Conservation (phyloP, 2,888 invertebrate species). For the Phymatocera aterrima region DNA sequence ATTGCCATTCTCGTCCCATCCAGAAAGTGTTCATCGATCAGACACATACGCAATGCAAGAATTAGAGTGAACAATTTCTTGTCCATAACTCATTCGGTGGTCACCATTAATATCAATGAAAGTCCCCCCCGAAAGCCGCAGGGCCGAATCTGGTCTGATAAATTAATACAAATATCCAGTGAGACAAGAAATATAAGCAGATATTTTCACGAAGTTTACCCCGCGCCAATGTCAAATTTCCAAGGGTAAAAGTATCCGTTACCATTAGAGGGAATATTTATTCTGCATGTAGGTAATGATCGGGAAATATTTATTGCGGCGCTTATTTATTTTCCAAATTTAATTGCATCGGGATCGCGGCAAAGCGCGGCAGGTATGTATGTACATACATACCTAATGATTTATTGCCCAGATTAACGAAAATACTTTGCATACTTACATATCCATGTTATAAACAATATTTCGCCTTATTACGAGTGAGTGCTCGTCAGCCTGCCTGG, state of each 20-base stretch:
- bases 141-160: slow-evolving; percentile 34
- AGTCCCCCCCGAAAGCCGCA: slow-evolving; percentile 5
- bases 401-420: neutral
- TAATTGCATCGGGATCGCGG: neutral
- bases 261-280: neutral
- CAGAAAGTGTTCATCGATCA: neutral
- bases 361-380: too few relatives aligned
- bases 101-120: slow-evolving; percentile 39
- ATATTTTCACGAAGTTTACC: slow-evolving; percentile 30
- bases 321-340: neutral
- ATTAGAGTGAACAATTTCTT: slow-evolving; percentile 1
- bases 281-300: neutral
- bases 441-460: neutral
- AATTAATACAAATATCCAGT: slow-evolving; percentile 33
- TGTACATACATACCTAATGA: too few relatives aligned
- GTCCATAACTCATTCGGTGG: slow-evolving; percentile 9
- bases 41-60: neutral
- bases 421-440: neutral
- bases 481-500: neutral
- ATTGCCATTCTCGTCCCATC: neutral
- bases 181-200: slow-evolving; percentile 8
- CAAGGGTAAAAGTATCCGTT: slow-evolving; percentile 2
- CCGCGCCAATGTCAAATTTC: slow-evolving; percentile 8
- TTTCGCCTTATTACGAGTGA: neutral
- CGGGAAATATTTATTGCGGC: neutral